Conservation (phyloP, 2,888 invertebrate genomes). For the Meteorus colon region DNA sequence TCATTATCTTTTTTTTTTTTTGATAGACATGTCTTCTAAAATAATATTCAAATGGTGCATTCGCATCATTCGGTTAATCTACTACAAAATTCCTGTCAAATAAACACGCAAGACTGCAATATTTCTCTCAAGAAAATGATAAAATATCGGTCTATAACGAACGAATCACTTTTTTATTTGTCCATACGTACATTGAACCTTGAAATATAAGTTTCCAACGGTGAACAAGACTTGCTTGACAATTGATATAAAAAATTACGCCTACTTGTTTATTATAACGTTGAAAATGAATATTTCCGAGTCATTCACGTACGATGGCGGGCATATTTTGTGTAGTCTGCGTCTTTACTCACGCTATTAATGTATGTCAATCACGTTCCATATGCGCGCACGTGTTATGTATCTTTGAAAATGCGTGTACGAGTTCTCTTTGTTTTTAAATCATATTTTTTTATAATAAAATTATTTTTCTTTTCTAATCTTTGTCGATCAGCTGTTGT, state of each 20-base stretch:
- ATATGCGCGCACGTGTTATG: conserved; percentile 44
- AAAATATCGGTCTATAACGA: conserved; percentile 9
- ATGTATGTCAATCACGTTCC: conserved; percentile 41
- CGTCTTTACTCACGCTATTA: conserved; percentile 40
- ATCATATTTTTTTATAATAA: conserved; percentile 76
- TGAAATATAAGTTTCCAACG: conserved; percentile 10
- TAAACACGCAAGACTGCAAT: conserved; percentile 13
- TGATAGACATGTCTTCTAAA: conserved; percentile 53
- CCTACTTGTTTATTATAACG: conserved; percentile 2
- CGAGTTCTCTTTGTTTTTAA: conserved; percentile 66
- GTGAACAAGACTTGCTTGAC: background rate
- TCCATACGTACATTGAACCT: conserved; percentile 3
- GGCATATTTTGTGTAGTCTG: conserved; percentile 60
- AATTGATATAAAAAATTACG: conserved; percentile 19
- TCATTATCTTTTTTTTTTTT: conserved; percentile 40
- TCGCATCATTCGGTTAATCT: background rate
- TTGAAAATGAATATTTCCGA: conserved; percentile 32
- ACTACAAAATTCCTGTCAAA: conserved; percentile 21
- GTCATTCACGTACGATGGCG: conserved; percentile 55
- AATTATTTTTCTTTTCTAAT: conserved; percentile 73
- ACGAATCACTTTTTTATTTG: conserved; percentile 14
- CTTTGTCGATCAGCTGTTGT: conserved; percentile 80
- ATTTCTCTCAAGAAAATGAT: conserved; percentile 25
- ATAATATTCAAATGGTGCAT: conserved; percentile 14
- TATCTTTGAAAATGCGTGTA: conserved; percentile 42